Evolutionary conservation across 2,888 invertebrate genomes (phyloP), one percentile per base, ranked within the genome.

Genomic region (Epinotia demarniana): DNA sequence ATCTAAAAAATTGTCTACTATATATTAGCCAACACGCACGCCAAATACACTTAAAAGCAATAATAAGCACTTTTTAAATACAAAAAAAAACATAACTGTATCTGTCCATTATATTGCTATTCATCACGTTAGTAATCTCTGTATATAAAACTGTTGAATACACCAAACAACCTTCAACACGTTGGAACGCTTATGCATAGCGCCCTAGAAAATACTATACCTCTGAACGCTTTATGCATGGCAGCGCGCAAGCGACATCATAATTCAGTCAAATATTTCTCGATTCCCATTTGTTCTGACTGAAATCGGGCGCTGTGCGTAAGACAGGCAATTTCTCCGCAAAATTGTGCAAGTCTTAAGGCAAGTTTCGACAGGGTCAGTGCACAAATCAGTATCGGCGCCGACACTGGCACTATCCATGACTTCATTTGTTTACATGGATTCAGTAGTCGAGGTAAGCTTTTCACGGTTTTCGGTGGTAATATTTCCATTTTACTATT

Each of bases 111-210:
- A 16, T 19, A 11, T 27, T 60, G 33, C n/a, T 33, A n/a, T 33
- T 61, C 61, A 11, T 33, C 33, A 33, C 27, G 16, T 61, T 33
- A 13, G 16, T 33, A 61, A 16, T 8, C 8, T n/a, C 33, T 33
- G 33, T 33, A 60, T 9, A 61, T 23, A 58, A 58, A 27, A n/a
- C n/a, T 53, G 27, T 49, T 64, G 18, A 13, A 64, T 19, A 66
- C 66, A 53, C 49, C 12, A 4, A 53, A 53, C 27, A 55, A 53
- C 46, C 8, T 13, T 16, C 23, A n/a, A 62, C 18, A 18, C 27
- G 18, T 53, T 53, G n/a, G 33, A 66, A 66, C n/a, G 33, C 46
- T 66, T 66, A 66, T 53, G 53, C 66, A 53, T 66, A 66, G 18
- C 27, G 66, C 63, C 33, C n/a, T n/a, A 66, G 23, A 33, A 53